Evolutionary conservation across 2,797 vertebrate genomes (phyloP).

Genomic region (Cheirogaleus major): DNA sequence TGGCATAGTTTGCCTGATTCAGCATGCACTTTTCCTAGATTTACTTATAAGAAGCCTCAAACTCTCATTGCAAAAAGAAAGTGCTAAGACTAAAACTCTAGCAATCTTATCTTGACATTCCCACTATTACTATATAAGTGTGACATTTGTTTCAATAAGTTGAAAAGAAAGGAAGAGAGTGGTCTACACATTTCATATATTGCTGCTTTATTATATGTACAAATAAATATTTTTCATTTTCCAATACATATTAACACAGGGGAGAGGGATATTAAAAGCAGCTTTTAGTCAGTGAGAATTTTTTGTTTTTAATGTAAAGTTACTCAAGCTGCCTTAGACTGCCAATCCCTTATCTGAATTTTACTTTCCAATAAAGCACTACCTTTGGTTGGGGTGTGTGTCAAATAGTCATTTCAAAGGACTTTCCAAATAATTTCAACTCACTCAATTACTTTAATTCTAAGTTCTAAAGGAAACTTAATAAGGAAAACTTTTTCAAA

Average conservation of each 20-base stretch:
- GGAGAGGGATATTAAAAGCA: neutral
- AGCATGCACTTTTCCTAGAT: neutral
- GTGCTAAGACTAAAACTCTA: neutral
- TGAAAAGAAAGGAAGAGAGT: conserved; percentile 20
- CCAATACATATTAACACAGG: conserved; percentile 37
- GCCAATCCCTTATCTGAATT: neutral
- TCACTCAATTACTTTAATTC: neutral
- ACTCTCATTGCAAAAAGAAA: neutral
- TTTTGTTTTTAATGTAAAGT: neutral
- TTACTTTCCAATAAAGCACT: neutral
- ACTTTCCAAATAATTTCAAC: conserved; percentile 37
- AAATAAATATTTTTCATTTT: conserved; percentile 43
- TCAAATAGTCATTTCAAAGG: neutral
- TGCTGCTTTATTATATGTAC: conserved; percentile 18
- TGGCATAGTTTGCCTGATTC: conserved; percentile 24
- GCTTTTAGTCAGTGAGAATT: neutral
- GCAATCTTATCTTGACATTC: neutral
- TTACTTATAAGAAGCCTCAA: neutral
- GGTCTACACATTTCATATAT: neutral
- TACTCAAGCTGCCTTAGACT: neutral
- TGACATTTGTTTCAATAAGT: neutral
- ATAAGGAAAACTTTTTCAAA: neutral
- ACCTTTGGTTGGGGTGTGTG: neutral
- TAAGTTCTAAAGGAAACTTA: neutral
- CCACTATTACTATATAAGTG: neutral